These are phyloP conservation scores for Ptychobarbus kaznakovi DNA, from an alignment of 2,797 vertebrate species.

Conservation along the genomic window DNA sequence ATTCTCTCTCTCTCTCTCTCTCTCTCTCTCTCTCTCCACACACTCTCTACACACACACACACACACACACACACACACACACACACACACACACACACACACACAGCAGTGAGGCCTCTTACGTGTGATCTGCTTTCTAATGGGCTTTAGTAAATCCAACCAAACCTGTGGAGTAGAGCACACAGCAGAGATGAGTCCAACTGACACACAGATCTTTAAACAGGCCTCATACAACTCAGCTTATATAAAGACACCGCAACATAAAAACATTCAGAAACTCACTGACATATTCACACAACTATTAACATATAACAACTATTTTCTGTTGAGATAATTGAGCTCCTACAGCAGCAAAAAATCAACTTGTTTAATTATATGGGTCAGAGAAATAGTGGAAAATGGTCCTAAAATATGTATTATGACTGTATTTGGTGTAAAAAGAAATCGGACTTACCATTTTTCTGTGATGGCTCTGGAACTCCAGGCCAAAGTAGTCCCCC, in stretches of 20 bases:
- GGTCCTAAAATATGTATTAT: neutral
- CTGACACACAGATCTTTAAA: neutral
- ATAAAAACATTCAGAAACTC: neutral
- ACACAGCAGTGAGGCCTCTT: slow-evolving; percentile 72
- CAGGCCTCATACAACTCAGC: neutral
- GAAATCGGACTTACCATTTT: slow-evolving; percentile 84
- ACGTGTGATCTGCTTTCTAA: slow-evolving; percentile 96
- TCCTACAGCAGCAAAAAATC: neutral
- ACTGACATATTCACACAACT: neutral
- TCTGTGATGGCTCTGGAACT: slow-evolving; percentile 95
- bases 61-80: neutral
- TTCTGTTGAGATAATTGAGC: neutral
- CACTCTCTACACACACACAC: no score
- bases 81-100: neutral
- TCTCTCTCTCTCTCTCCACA: no score
- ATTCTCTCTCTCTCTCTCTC: neutral
- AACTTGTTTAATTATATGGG: neutral
- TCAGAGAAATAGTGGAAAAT: neutral
- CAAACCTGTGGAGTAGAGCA: slow-evolving; percentile 84
- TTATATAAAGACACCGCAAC: neutral
- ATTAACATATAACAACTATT: neutral
- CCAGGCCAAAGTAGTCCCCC: slow-evolving; percentile 96
- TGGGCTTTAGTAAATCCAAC: slow-evolving; percentile 96
- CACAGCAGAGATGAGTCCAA: slow-evolving; percentile 10
- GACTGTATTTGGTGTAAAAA: neutral